Conservation (phyloP, 2,113 vertebrate species). For the Rhodinocichla rosea region DNA sequence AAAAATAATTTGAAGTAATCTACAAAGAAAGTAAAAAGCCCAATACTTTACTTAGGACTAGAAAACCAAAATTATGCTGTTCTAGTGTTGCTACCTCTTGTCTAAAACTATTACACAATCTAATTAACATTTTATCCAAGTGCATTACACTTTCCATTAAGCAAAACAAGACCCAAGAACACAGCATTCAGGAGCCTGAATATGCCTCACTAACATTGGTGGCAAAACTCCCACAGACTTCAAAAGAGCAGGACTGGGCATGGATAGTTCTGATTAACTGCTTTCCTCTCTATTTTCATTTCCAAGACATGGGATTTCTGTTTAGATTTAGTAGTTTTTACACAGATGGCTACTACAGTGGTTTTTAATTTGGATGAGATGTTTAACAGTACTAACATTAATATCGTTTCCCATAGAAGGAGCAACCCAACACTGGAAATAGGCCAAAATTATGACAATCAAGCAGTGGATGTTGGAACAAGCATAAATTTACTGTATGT, state of each 20-base stretch:
- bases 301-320: neutral
- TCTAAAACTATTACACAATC: neutral
- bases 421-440: neutral
- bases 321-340: neutral
- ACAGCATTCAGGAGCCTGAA: neutral
- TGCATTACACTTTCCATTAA: slow-evolving; percentile 7
- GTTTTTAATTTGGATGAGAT: neutral
- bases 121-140: neutral
- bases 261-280: neutral
- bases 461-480: neutral
- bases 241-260: neutral
- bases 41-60: neutral
- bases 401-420: neutral
- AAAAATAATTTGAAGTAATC: neutral
- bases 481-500: neutral
- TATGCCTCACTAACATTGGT: neutral
- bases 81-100: neutral
- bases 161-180: neutral
- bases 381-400: neutral
- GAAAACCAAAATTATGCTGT: neutral
- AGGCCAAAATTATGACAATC: neutral
- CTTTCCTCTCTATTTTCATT: neutral
- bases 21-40: neutral
- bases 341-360: neutral
- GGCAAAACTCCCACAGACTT: neutral